These are phyloP conservation scores for Latrodectus elegans DNA, from an alignment of 2,888 invertebrate species.

Conservation along the genomic window DNA sequence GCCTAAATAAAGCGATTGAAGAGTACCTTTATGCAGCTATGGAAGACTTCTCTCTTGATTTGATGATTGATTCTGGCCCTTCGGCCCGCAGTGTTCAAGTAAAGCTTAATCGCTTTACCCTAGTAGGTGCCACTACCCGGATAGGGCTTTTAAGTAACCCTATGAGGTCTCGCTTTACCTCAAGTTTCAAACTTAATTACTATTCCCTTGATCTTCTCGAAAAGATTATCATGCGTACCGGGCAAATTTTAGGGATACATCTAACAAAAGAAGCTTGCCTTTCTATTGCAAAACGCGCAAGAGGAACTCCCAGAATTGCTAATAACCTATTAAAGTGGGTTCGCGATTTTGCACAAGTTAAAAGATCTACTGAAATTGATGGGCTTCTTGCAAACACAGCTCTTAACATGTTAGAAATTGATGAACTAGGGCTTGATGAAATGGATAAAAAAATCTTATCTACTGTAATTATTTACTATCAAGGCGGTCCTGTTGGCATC, in stretches of 20 bases:
- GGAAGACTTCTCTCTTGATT: constrained; percentile 69
- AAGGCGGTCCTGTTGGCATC: neutral
- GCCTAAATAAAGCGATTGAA: constrained; percentile 57
- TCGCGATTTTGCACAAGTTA: constrained; percentile 35
- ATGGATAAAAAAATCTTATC: neutral
- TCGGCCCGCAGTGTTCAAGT: constrained; percentile 62
- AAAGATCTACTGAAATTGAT: neutral
- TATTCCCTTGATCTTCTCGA: no score
- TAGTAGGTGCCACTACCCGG: constrained; percentile 70
- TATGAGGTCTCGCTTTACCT: no score
- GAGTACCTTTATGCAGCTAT: constrained; percentile 69
- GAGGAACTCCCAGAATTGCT: constrained; percentile 57
- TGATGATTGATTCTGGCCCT: constrained; percentile 69
- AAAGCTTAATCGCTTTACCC: constrained; percentile 62
- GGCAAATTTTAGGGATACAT: no score
- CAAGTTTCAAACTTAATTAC: no score
- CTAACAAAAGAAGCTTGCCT: constrained; percentile 44
- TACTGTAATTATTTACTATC: neutral
- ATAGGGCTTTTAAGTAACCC: no score
- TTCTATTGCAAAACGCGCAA: constrained; percentile 37
- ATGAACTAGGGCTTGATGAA: neutral
- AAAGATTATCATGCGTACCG: no score
- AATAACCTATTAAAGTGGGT: constrained; percentile 40
- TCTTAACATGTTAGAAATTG: neutral
- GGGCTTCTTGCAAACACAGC: neutral